phyloP scores from a whole-genome alignment of 2,888 invertebrate genomes.

The Tipula helvola region DNA sequence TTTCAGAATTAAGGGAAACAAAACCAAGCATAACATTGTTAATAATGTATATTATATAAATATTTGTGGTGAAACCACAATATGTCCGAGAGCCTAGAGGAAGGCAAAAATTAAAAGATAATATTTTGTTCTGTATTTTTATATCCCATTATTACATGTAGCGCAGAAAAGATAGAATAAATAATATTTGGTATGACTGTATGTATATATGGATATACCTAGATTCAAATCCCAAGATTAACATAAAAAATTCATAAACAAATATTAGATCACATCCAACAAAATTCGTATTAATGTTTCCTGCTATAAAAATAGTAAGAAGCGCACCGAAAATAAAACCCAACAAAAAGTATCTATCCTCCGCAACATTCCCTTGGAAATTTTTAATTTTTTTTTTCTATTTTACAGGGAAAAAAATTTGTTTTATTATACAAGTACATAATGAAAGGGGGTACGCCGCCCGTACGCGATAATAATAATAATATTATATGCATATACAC shows the following conservation, averaged over 20 bases:
- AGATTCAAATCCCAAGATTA: neutral
- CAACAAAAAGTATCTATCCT: neutral
- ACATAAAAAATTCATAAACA: neutral
- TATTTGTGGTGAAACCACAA: neutral
- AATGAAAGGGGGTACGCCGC: neutral
- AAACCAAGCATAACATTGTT: neutral
- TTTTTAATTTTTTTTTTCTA: neutral
- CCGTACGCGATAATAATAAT: neutral
- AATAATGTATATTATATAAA: neutral
- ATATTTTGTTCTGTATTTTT: neutral
- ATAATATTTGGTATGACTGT: neutral
- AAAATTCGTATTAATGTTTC: neutral
- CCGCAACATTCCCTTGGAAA: neutral
- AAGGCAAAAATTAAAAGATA: neutral
- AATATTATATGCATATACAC: neutral
- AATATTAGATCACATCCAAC: slow-evolving; percentile 4
- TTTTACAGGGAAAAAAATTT: neutral
- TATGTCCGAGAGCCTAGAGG: neutral
- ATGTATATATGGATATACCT: neutral
- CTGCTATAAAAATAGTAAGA: slow-evolving; percentile 4
- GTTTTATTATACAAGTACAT: neutral
- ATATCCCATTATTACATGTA: neutral
- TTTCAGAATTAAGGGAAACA: neutral
- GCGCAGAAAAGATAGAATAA: neutral
- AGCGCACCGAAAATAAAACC: neutral